These are phyloP conservation scores for Hermaeophaga mercurialis DNA, from an alignment of 2,888 invertebrate species.

Conservation along the genomic window DNA sequence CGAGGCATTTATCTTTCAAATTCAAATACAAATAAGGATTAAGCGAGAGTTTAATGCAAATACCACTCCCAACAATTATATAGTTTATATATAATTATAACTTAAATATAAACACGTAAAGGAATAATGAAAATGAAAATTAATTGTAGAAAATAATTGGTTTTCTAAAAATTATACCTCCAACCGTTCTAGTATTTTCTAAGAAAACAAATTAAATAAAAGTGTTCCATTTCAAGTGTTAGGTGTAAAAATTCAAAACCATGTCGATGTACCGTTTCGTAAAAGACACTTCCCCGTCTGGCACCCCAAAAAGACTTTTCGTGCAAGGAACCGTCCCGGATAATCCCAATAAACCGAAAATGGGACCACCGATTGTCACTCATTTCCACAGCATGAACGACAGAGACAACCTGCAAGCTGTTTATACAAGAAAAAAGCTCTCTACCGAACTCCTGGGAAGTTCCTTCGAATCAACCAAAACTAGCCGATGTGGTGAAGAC, in stretches of 20 bases:
- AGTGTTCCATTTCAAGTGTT: neutral
- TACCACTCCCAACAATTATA: neutral
- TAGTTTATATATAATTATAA: too few relatives aligned
- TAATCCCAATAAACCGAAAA: conserved; percentile 27
- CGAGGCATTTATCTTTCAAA: neutral
- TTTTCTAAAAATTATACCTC: neutral
- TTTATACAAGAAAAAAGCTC: conserved; percentile 80
- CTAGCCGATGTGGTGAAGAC: conserved; percentile 77
- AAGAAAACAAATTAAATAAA: neutral
- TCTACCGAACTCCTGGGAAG: conserved; percentile 86
- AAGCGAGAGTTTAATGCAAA: neutral
- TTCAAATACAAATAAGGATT: neutral
- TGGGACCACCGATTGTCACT: conserved; percentile 54
- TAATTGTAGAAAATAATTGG: too few relatives aligned
- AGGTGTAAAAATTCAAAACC: conserved; percentile 2
- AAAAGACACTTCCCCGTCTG: conserved; percentile 62
- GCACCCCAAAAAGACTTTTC: conserved; percentile 70
- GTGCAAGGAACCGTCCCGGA: conserved; percentile 68
- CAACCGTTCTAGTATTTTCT: conserved; percentile 6
- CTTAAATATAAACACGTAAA: too few relatives aligned
- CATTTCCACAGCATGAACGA: conserved; percentile 42
- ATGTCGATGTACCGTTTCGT: conserved; percentile 77
- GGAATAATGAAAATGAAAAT: too few relatives aligned
- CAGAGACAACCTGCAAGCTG: conserved; percentile 69
- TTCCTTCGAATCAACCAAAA: conserved; percentile 82